Evolutionary conservation across 2,797 vertebrate genomes (phyloP).

Genomic region (Sebastes hubbsi): DNA sequence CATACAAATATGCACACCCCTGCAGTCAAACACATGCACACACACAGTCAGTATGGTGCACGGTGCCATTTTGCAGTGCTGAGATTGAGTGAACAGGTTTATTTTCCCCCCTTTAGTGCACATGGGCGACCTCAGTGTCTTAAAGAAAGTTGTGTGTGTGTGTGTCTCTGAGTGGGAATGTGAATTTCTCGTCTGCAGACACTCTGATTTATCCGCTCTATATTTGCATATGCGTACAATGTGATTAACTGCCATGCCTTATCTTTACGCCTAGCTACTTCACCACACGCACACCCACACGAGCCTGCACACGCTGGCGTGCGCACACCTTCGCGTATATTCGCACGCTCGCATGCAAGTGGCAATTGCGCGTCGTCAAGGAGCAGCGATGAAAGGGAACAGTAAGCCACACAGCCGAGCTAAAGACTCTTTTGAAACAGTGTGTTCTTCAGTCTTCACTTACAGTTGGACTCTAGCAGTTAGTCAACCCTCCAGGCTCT

Average conservation of each 20-base stretch:
- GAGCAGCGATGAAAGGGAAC: conserved; percentile 47
- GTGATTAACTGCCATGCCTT: conserved; percentile 72
- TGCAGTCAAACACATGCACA: background rate
- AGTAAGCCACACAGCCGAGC: conserved; percentile 30
- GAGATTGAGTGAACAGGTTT: conserved; percentile 50
- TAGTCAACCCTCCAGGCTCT: conserved; percentile 45
- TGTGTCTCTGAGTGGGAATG: conserved; percentile 18
- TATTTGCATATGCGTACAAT: conserved; percentile 73
- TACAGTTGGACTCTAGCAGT: conserved; percentile 40
- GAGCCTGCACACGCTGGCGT: background rate
- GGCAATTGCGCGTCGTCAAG: conserved; percentile 10
- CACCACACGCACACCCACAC: conserved; percentile 16
- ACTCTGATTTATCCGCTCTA: conserved; percentile 59
- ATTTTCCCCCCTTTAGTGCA: conserved; percentile 23
- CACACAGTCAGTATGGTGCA: conserved; percentile 13
- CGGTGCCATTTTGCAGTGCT: conserved; percentile 13
- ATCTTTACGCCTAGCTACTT: conserved; percentile 54
- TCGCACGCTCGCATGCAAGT: conserved; percentile 3
- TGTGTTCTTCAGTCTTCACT: conserved; percentile 38
- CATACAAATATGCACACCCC: background rate
- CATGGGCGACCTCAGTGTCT: conserved; percentile 29
- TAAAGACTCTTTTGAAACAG: conserved; percentile 35
- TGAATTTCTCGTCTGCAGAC: conserved; percentile 59
- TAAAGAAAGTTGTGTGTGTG: conserved; percentile 9
- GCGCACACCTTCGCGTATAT: background rate